Evolutionary conservation across 2,888 invertebrate genomes (phyloP).

Genomic region (Amphipyra tragopoginis): DNA sequence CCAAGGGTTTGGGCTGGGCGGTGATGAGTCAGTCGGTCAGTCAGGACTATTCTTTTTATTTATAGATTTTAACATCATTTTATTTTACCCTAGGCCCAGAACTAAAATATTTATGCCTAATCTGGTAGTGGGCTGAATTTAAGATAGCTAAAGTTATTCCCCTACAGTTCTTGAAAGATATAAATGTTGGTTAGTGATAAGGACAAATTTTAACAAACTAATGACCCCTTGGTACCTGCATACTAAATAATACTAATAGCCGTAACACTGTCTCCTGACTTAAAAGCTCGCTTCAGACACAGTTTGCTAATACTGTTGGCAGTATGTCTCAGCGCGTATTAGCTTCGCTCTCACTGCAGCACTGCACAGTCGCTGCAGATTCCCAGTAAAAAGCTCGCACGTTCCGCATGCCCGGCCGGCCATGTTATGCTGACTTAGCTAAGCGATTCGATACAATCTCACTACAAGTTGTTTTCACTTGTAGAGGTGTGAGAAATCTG

Average conservation of each 20-base stretch:
- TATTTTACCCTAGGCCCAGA: too few relatives aligned
- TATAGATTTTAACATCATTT: too few relatives aligned
- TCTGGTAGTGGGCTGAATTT: neutral
- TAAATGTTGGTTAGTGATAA: too few relatives aligned
- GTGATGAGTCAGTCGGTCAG: too few relatives aligned
- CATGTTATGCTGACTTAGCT: conserved; percentile 26
- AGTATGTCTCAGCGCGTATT: conserved; percentile 20
- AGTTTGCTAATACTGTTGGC: neutral
- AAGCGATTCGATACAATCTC: conserved; percentile 48
- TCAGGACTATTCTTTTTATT: too few relatives aligned
- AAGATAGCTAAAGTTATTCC: too few relatives aligned
- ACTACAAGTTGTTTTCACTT: conserved; percentile 30
- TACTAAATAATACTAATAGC: neutral
- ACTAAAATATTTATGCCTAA: neutral
- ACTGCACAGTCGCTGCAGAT: conserved; percentile 18
- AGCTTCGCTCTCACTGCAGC: conserved; percentile 46
- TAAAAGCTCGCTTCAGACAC: neutral
- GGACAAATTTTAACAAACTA: too few relatives aligned
- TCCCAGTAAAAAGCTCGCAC: conserved; percentile 41
- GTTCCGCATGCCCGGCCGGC: conserved; percentile 37
- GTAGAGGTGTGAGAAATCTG: conserved; percentile 4
- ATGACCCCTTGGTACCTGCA: too few relatives aligned
- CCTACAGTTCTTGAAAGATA: too few relatives aligned
- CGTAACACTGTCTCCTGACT: neutral
- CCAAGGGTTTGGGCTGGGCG: too few relatives aligned